These are phyloP conservation scores for Teleogryllus oceanicus DNA, from an alignment of 2,888 invertebrate genomes.

Conservation along the genomic window DNA sequence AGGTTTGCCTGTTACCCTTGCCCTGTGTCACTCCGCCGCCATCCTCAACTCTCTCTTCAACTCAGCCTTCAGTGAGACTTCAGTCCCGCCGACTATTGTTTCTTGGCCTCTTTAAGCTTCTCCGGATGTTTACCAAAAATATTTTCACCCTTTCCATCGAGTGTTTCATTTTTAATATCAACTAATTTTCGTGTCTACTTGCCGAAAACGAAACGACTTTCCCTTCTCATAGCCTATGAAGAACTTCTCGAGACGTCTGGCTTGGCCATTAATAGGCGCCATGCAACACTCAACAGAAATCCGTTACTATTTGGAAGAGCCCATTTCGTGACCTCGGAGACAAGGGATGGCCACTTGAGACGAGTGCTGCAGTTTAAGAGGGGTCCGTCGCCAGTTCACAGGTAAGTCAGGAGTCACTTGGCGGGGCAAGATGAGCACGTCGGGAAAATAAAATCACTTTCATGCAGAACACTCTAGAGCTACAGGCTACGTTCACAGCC, in stretches of 20 bases:
- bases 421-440: no score
- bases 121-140: neutral
- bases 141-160: neutral
- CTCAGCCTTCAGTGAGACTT: neutral
- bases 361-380: no score
- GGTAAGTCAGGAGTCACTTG: no score
- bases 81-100: neutral
- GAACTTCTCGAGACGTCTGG: neutral
- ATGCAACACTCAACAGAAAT: neutral
- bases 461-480: no score
- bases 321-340: no score
- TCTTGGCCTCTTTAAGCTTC: neutral
- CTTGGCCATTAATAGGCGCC: neutral
- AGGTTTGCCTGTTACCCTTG: neutral
- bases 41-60: neutral
- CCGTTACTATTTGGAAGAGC: no score
- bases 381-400: no score
- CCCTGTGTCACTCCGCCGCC: neutral
- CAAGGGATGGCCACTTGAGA: no score
- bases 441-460: no score
- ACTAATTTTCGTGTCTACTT: neutral
- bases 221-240: neutral
- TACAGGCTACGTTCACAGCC: no score
- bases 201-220: neutral
- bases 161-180: slow-evolving; percentile 12